phyloP scores from a whole-genome alignment of 2,113 vertebrate genomes.

The Phoenicopterus ruber region DNA sequence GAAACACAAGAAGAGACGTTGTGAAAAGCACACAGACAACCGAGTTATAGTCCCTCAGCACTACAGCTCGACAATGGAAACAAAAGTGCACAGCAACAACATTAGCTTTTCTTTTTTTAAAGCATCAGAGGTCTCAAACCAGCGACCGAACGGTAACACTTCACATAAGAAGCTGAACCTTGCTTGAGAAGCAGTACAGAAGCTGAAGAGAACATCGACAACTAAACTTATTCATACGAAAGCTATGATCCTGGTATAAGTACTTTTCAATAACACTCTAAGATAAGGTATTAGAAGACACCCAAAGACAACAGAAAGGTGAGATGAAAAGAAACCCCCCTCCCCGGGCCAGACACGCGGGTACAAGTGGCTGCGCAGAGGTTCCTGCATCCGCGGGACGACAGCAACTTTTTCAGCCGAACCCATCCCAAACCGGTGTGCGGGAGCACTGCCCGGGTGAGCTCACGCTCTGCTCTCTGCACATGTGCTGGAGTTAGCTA shows the following conservation, averaged over 20 bases:
- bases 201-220: background rate
- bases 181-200: background rate
- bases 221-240: background rate
- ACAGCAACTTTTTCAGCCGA: rapidly evolving
- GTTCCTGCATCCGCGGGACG: rapidly evolving
- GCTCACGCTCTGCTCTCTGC: background rate
- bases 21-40: background rate
- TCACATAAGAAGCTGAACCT: rapidly evolving
- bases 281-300: background rate
- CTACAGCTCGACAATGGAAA: rapidly evolving
- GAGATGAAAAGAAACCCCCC: background rate
- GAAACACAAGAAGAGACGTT: background rate
- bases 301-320: background rate
- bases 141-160: rapidly evolving
- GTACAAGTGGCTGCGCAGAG: rapidly evolving
- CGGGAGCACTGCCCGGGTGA: rapidly evolving
- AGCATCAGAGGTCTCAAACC: background rate
- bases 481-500: rapidly evolving
- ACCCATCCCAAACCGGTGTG: rapidly evolving
- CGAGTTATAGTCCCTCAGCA: background rate
- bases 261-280: background rate
- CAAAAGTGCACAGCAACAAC: background rate
- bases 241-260: background rate
- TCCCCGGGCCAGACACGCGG: rapidly evolving
- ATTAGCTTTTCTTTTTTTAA: background rate